A percentile compares a stretch with the other conserved stretches of the same genome.
phyloP scores from a whole-genome alignment of 2,888 invertebrate genomes.

The Dicranocentrus wangi region DNA sequence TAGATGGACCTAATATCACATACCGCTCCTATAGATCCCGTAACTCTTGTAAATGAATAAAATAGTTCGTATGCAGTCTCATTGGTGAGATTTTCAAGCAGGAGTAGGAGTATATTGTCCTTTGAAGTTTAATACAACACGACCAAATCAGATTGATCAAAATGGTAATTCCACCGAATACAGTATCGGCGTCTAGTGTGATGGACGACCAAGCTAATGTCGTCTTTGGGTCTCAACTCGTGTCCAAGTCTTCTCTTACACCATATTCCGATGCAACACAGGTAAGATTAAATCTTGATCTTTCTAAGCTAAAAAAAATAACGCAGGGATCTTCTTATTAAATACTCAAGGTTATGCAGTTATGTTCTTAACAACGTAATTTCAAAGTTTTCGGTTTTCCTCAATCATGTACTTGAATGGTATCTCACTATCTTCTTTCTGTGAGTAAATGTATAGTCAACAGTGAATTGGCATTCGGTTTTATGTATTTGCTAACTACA shows the following conservation, averaged over 20 bases:
- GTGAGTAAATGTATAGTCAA: background rate
- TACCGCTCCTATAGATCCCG: background rate
- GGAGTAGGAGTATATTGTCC: too few species aligned
- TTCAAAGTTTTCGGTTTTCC: constrained; percentile 20
- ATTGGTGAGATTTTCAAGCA: too few species aligned
- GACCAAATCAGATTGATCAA: background rate
- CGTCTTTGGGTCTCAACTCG: constrained; percentile 91
- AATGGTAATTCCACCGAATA: constrained; percentile 65
- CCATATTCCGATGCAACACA: constrained; percentile 99
- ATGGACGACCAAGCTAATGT: constrained; percentile 74
- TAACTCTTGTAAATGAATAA: background rate
- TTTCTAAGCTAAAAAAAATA: background rate
- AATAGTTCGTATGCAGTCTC: background rate
- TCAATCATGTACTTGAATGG: background rate
- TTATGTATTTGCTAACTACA: too few species aligned
- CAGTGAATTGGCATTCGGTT: too few species aligned
- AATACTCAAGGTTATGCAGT: constrained; percentile 16
- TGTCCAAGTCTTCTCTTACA: constrained; percentile 92
- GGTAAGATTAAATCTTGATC: constrained; percentile 79
- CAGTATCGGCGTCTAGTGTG: constrained; percentile 52
- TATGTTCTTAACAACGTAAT: background rate
- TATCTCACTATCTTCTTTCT: background rate
- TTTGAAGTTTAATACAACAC: background rate
- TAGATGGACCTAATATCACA: background rate
- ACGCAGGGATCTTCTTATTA: too few species aligned